Conservation (phyloP, 1,140 invertebrate genomes). For the Scaptodrosophila lebanonensis region DNA sequence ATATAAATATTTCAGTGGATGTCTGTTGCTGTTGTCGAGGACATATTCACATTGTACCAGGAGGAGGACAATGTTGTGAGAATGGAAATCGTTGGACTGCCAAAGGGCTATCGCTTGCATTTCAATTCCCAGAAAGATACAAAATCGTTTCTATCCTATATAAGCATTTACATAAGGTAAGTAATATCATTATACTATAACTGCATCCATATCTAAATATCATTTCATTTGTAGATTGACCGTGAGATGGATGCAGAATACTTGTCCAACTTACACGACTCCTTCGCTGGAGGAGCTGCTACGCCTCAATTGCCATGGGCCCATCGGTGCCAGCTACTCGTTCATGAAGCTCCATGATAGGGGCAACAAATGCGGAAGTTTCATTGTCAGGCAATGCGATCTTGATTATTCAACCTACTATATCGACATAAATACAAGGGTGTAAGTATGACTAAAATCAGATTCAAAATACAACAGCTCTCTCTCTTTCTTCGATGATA, state of each 20-base stretch:
- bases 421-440: constrained; percentile 87
- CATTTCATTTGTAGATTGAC: constrained; percentile 81
- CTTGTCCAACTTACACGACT: constrained; percentile 87
- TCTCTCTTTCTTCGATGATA: too few relatives aligned
- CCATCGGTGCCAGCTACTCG: constrained; percentile 90
- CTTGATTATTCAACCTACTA: constrained; percentile 86
- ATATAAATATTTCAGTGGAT: constrained; percentile 80
- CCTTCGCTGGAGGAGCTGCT: constrained; percentile 86
- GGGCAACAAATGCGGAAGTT: constrained; percentile 85
- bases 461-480: too few relatives aligned
- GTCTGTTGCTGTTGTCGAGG: constrained; percentile 87
- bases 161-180: constrained; percentile 91
- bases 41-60: constrained; percentile 80
- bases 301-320: constrained; percentile 89
- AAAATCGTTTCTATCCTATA: constrained; percentile 87
- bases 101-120: constrained; percentile 59
- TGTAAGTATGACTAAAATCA: constrained; percentile 58
- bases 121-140: constrained; percentile 55
- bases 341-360: constrained; percentile 89
- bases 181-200: neutral
- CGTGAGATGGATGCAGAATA: constrained; percentile 92
- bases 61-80: constrained; percentile 38
- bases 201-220: neutral
- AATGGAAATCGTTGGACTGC: constrained; percentile 62
- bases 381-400: constrained; percentile 89